phyloP scores from a whole-genome alignment of 2,113 vertebrate genomes.

The Apodemus sylvaticus region DNA sequence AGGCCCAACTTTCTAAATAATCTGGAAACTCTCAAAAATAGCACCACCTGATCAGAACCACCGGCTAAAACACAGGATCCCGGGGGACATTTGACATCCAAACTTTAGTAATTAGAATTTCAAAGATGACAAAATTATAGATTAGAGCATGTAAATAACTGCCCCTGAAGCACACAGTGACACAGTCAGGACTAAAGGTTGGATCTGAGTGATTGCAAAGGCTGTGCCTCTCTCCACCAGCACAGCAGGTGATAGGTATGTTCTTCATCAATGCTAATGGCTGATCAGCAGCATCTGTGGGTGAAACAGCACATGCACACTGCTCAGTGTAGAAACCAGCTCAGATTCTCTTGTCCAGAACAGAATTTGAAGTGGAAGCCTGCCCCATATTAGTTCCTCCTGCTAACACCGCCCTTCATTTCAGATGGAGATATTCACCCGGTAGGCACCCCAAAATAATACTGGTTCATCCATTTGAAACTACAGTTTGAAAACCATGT shows the following conservation, averaged over 20 bases:
- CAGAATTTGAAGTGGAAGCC: not conserved
- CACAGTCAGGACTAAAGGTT: not conserved
- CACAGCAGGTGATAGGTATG: rapidly evolving
- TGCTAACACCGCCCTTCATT: not conserved
- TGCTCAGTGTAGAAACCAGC: not conserved
- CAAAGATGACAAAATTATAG: not conserved
- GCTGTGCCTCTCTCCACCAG: rapidly evolving
- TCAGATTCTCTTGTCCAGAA: not conserved
- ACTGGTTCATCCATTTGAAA: conserved; percentile 31
- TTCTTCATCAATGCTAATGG: not conserved
- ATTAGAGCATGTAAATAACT: not conserved
- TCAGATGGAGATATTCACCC: conserved; percentile 22
- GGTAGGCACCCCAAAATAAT: not conserved
- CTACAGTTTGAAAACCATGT: not conserved
- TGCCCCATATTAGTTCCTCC: not conserved
- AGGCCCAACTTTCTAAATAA: not conserved
- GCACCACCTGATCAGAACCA: not conserved
- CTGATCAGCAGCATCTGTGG: not conserved
- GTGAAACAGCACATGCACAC: not conserved
- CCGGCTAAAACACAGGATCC: not conserved
- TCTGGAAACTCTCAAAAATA: not conserved
- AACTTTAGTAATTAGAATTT: not conserved
- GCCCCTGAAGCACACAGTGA: not conserved
- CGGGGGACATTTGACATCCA: not conserved
- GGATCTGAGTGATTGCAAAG: not conserved